Base-by-base conservation (phyloP, 1,140 invertebrate species). In the silkworm (Bombyx mori) region DNA sequence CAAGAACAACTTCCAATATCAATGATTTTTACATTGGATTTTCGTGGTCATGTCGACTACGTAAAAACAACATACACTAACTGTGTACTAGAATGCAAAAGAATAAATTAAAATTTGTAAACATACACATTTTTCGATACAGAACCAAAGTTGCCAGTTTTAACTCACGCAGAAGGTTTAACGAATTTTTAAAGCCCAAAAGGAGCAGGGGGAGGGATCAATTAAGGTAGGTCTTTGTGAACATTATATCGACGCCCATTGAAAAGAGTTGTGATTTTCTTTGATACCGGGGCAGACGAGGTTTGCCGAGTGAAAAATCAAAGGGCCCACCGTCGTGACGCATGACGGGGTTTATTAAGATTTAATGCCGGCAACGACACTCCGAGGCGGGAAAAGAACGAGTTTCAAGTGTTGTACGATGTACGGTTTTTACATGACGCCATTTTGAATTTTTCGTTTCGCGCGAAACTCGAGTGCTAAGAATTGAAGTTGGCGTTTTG, bases 261-360 rank as follows among this genome's bases (percentile, higher is more conserved):
- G 82, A 86, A 86, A 86, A 86, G 83, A 86, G 83, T 86, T 86
- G 78, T 86, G 83, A 86, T 85, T 83, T 86, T 85, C 82, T 86
- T 86, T 86, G 83, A 86, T 84, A 84, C 74, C 66, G 44, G 52
- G 73, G 74, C 73, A 84, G 81, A 79, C 83, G 80, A 74, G 76
- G 82, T 85, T 86, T 86, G 80, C 81, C 83, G 78, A 85, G 75
- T 86, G 81, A 86, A 76, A 85, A 85, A 86, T 86, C 83, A 86
- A 86, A 86, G 83, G 83, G 74, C 54, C 73, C 79, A 65, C 71
- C 68, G 76, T 75, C 68, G 75, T 68, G 73, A 85, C 83, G 83
- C 83, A 86, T 85, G 83, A 83, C 74, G 82, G 73, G 75, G 77
- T 85, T 86, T 86, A 86, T 86, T 86, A 86, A 86, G 83, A 86